Evolutionary conservation across 37 sponge, comb jelly and placozoan genomes (phyloP).

Genomic region (Halisarca cf. caerulea): DNA sequence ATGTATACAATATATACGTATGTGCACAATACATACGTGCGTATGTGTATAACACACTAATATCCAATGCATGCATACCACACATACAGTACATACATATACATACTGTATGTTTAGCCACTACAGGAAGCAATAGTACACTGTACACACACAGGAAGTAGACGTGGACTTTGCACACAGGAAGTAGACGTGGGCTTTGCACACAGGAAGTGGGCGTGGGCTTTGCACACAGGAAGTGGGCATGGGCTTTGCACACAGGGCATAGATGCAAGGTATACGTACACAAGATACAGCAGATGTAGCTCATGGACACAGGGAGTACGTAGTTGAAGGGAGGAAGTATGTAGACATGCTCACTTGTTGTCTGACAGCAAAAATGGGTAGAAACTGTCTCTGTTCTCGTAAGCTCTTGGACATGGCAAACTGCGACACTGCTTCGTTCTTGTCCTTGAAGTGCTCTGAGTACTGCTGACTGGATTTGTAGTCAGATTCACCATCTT

Average conservation of each 20-base stretch:
- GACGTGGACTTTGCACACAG: no score
- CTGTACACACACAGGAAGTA: neutral
- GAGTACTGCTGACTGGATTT: slow-evolving; percentile 92
- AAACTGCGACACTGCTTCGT: slow-evolving; percentile 89
- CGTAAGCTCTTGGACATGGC: slow-evolving; percentile 87
- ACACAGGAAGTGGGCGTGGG: no score
- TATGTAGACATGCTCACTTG: slow-evolving; percentile 44
- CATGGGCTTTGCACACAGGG: no score
- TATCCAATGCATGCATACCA: no score
- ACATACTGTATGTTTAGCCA: no score
- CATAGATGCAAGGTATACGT: no score
- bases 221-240: no score
- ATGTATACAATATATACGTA: neutral
- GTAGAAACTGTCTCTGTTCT: slow-evolving; percentile 94
- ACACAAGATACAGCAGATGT: neutral
- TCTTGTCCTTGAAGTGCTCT: slow-evolving; percentile 81
- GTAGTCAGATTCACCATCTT: slow-evolving; percentile 76
- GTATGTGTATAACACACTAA: no score
- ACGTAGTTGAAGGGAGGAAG: neutral
- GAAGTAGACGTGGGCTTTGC: no score
- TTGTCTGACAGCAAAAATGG: slow-evolving; percentile 91
- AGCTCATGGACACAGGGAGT: neutral
- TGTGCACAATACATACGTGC: neutral
- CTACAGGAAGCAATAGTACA: neutral
- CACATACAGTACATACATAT: no score